Evolutionary conservation across 2,888 invertebrate species (phyloP).

Genomic region (Tipula vernalis): DNA sequence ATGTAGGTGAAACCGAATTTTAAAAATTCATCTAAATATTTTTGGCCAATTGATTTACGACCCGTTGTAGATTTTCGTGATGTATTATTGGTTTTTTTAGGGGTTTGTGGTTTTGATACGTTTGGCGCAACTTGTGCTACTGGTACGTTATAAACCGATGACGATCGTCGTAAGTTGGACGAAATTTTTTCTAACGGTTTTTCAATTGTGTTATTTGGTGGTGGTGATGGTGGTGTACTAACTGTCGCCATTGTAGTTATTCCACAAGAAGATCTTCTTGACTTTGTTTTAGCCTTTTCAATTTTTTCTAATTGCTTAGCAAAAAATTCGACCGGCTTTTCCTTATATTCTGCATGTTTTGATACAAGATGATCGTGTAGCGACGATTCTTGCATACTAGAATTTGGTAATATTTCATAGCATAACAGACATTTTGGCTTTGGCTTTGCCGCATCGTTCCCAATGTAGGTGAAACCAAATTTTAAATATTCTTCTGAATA

Average conservation of each 20-base stretch:
- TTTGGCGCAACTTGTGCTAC: not conserved
- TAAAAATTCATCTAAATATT: not conserved
- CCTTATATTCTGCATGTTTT: not conserved
- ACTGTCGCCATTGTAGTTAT: not conserved
- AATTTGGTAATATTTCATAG: not conserved
- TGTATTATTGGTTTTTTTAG: not conserved
- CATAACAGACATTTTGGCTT: not conserved
- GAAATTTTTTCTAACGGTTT: not conserved
- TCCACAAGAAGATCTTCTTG: not conserved
- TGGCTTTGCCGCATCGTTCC: not conserved
- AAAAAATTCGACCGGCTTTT: not conserved
- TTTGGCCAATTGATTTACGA: not conserved
- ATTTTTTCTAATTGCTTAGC: not conserved
- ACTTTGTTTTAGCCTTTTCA: not conserved
- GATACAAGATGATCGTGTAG: not conserved
- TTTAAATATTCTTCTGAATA: not conserved
- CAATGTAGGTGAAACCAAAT: not conserved
- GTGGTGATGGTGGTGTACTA: not conserved
- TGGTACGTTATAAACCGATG: not conserved
- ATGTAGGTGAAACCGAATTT: not conserved
- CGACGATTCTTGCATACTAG: not conserved
- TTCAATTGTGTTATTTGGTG: no score
- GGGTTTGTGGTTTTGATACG: not conserved
- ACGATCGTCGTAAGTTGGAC: not conserved
- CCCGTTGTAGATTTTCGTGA: not conserved